Conservation (phyloP, 2,888 invertebrate species). For the Hirtodrosophila trivittata region DNA sequence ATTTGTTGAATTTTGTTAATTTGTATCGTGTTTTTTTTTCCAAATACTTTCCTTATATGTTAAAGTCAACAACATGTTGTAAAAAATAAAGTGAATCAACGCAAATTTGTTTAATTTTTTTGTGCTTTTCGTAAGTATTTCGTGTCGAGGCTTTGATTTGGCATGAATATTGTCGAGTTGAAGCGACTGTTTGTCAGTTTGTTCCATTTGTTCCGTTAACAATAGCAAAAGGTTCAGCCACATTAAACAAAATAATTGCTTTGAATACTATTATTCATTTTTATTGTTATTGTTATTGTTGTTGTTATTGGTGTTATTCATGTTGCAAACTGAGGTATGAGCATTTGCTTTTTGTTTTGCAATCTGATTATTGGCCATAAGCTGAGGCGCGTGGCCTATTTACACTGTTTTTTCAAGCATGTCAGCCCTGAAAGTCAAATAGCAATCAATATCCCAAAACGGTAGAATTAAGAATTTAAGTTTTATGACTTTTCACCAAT, state of each 20-base stretch:
- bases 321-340: too few species aligned
- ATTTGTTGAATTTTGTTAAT: conserved; percentile 11
- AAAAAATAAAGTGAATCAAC: conserved; percentile 5
- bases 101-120: not conserved
- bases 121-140: not conserved
- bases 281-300: conserved; percentile 1
- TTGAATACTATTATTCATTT: conserved; percentile 12
- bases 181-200: not conserved
- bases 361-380: conserved; percentile 27
- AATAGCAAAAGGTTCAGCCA: conserved; percentile 57
- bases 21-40: not conserved
- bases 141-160: too few species aligned
- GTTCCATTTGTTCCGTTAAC: conserved; percentile 48
- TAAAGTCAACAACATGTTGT: not conserved
- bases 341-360: conserved; percentile 14
- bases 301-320: not conserved
- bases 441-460: too few species aligned
- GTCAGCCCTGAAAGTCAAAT: conserved; percentile 1
- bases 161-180: conserved; percentile 37
- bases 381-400: conserved; percentile 20
- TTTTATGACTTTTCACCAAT: too few species aligned
- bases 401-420: conserved; percentile 20
- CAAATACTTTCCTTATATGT: not conserved
- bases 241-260: conserved; percentile 69
- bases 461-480: too few species aligned